phyloP scores from a whole-genome alignment of 2,113 vertebrate species.

The Prionailurus bengalensis region DNA sequence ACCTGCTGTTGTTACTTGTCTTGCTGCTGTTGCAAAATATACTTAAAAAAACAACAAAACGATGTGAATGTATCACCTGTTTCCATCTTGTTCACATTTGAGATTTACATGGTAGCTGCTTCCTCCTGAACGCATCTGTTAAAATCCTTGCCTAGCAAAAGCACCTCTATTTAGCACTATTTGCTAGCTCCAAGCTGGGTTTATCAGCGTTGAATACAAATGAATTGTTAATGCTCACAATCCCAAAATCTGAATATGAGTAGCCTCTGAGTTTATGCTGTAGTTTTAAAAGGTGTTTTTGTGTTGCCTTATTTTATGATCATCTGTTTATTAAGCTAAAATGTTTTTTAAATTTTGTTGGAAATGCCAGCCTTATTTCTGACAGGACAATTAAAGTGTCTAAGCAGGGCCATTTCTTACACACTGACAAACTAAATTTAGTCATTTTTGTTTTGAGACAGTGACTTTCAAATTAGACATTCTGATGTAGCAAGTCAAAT shows the following conservation, averaged over 20 bases:
- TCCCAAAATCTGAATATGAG: neutral
- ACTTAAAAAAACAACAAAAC: neutral
- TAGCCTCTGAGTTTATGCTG: neutral
- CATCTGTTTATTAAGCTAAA: neutral
- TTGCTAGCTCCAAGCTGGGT: neutral
- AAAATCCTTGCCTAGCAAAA: neutral
- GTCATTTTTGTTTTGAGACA: neutral
- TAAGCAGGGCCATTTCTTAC: neutral
- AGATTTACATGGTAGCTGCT: neutral
- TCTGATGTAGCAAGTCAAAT: neutral
- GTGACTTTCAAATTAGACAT: neutral
- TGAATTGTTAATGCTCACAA: neutral
- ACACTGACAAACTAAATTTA: neutral
- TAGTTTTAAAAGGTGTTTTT: neutral
- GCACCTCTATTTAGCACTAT: neutral
- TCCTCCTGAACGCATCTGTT: neutral
- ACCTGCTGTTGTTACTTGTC: neutral
- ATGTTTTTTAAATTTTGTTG: neutral
- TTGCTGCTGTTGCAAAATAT: neutral
- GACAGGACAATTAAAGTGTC: neutral
- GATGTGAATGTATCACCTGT: neutral
- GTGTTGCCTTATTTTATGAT: neutral
- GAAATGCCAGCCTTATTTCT: conserved; percentile 14
- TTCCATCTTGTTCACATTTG: neutral
- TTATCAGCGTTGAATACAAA: neutral